A percentile compares a stretch with the other conserved stretches of the same genome.
Evolutionary conservation across 2,888 invertebrate genomes (phyloP).

Genomic region (Sussaba pulchella): DNA sequence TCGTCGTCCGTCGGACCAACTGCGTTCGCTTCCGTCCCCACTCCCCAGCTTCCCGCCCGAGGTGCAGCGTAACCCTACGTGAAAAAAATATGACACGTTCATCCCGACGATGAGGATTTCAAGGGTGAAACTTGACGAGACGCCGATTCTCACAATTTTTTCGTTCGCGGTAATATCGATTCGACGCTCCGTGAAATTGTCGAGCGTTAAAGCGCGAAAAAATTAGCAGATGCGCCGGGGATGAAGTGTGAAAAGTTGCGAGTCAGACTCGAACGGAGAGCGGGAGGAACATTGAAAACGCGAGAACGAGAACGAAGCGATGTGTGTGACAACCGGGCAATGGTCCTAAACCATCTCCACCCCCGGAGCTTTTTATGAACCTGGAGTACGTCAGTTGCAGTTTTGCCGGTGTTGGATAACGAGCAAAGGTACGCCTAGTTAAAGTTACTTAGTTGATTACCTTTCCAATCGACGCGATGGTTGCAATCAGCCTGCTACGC

Average conservation of each 20-base stretch:
- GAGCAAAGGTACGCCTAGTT: slow-evolving; percentile 81
- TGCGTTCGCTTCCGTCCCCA: slow-evolving; percentile 16
- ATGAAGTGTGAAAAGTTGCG: slow-evolving; percentile 45
- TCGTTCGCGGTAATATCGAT: slow-evolving; percentile 61
- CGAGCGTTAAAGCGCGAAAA: background rate
- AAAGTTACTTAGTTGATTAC: slow-evolving; percentile 81
- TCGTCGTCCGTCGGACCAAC: slow-evolving; percentile 38
- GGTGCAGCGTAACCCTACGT: no score
- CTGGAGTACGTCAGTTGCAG: slow-evolving; percentile 72
- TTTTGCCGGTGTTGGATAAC: slow-evolving; percentile 74
- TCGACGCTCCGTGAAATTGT: slow-evolving; percentile 62
- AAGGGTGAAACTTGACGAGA: slow-evolving; percentile 19
- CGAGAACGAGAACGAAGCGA: slow-evolving; percentile 37
- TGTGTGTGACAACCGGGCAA: slow-evolving; percentile 35
- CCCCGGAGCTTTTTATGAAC: slow-evolving; percentile 60
- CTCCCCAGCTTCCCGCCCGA: no score
- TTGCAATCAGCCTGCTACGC: slow-evolving; percentile 75
- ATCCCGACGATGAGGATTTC: slow-evolving; percentile 33
- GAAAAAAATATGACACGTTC: slow-evolving; percentile 39
- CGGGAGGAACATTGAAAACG: background rate
- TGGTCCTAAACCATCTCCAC: background rate
- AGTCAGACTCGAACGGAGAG: slow-evolving; percentile 41
- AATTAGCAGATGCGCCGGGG: slow-evolving; percentile 18
- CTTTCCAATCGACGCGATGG: slow-evolving; percentile 79
- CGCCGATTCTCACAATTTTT: slow-evolving; percentile 33